Base-by-base conservation (phyloP, 2,113 vertebrate genomes). In the Gasterosteus nipponicus region DNA sequence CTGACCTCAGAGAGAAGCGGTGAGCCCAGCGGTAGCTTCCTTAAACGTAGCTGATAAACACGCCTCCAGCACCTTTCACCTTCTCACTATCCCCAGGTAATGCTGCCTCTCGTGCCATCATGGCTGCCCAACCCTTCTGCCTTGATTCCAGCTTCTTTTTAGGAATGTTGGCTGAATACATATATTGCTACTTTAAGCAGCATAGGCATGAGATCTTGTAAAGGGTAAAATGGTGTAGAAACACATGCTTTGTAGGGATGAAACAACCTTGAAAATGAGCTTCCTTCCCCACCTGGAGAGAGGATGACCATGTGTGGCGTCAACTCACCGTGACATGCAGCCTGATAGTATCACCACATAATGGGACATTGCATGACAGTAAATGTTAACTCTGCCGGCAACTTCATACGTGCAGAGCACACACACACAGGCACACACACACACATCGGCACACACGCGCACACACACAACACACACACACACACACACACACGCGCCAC, bases 301-400 rank as follows among this genome's bases (percentile, higher is more conserved):
- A n/a, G n/a, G 56, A 86, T 78, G 80, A 76, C 53, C 41, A 46
- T 41, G 41, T 77, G 54, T 68, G 22, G 22, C 82, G 87, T 60
- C 42, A 69, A 76, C 47, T 35, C 59, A 54, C 77, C 67, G 56
- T 87, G 82, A 90, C 85, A 77, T 89, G 87, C 76, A 65, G 68
- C 22, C 26, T 31, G 67, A 85, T 87, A 90, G n/a, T 75, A 84
- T 91, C 84, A 77, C 65, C 74, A 78, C 74, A 78, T 78, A 67
- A 62, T n/a, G 15, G n/a, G n/a, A n/a, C 77, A 89, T 89, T 86
- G 82, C 84, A n/a, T 89, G 89, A 91, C 87, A 86, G 82, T 75
- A 82, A 87, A 86, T 80, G 73, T 86, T 82, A 84, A 87, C 79
- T n/a, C 84, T 88, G 79, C 88, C 87, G 88, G 82, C 68, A 33